These are phyloP conservation scores for Andrena flavipes DNA, from an alignment of 2,888 invertebrate genomes.

Conservation along the genomic window DNA sequence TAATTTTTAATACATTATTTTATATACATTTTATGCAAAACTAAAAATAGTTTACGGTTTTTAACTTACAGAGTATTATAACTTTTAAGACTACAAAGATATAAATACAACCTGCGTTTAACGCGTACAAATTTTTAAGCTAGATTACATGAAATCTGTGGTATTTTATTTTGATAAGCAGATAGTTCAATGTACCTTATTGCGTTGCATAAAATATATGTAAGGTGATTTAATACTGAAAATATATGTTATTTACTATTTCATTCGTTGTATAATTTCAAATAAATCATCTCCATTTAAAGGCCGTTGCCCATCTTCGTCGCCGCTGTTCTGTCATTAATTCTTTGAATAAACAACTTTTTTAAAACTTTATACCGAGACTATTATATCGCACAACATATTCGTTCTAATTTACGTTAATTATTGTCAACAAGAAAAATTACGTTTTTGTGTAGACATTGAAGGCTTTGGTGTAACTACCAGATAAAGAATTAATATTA, in stretches of 20 bases:
- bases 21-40: constrained; percentile 50
- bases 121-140: constrained; percentile 4
- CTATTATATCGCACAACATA: constrained; percentile 15
- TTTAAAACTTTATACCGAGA: neutral
- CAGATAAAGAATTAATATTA: neutral
- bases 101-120: constrained; percentile 21
- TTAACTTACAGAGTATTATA: constrained; percentile 32
- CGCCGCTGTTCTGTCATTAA: neutral
- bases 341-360: constrained; percentile 1
- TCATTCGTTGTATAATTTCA: constrained; percentile 44
- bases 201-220: constrained; percentile 7
- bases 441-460: constrained; percentile 2
- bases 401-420: constrained; percentile 23
- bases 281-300: constrained; percentile 2
- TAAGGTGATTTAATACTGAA: constrained; percentile 42
- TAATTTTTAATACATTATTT: constrained; percentile 20
- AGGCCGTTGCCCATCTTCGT: too few species aligned
- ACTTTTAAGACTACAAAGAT: constrained; percentile 21
- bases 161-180: neutral
- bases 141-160: constrained; percentile 9
- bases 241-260: constrained; percentile 31
- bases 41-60: constrained; percentile 27
- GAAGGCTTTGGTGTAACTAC: constrained; percentile 25
- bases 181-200: neutral
- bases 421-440: constrained; percentile 50